A percentile compares a stretch with the other conserved stretches of the same genome.
phyloP scores from a whole-genome alignment of 2,113 vertebrate species.

The Illadopsis cleaveri region DNA sequence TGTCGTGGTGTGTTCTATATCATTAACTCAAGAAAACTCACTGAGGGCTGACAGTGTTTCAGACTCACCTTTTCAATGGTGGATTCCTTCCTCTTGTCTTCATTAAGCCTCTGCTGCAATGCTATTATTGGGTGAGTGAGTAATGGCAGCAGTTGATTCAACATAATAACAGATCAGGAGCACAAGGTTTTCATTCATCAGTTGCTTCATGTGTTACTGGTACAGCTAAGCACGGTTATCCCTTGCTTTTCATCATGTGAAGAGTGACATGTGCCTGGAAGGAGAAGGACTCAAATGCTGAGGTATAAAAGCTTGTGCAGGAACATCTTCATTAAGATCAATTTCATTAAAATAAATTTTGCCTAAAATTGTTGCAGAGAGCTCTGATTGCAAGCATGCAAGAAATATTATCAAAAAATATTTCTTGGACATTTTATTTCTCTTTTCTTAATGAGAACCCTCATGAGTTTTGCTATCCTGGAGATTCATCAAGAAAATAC shows the following conservation, averaged over 20 bases:
- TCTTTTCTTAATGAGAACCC: neutral
- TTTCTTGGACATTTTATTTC: neutral
- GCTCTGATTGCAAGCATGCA: neutral
- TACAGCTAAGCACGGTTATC: neutral
- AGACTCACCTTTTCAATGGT: neutral
- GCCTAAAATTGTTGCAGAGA: neutral
- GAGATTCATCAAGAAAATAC: neutral
- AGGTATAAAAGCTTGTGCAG: neutral
- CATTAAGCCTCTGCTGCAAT: neutral
- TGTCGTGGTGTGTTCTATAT: neutral
- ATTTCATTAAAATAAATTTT: neutral
- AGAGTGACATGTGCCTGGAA: neutral
- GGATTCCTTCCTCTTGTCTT: conserved; percentile 27
- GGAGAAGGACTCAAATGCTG: neutral
- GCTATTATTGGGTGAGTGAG: neutral
- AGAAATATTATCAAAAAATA: neutral
- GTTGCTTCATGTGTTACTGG: neutral
- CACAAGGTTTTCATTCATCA: neutral
- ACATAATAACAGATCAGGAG: neutral
- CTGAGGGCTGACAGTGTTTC: neutral
- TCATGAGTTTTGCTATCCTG: neutral
- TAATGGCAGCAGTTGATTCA: neutral
- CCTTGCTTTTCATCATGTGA: neutral
- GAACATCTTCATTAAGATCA: neutral
- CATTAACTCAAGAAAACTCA: neutral